Evolutionary conservation across 1,140 invertebrate species (phyloP), one percentile per base, ranked within the genome.

Genomic region (Drosophila varians): DNA sequence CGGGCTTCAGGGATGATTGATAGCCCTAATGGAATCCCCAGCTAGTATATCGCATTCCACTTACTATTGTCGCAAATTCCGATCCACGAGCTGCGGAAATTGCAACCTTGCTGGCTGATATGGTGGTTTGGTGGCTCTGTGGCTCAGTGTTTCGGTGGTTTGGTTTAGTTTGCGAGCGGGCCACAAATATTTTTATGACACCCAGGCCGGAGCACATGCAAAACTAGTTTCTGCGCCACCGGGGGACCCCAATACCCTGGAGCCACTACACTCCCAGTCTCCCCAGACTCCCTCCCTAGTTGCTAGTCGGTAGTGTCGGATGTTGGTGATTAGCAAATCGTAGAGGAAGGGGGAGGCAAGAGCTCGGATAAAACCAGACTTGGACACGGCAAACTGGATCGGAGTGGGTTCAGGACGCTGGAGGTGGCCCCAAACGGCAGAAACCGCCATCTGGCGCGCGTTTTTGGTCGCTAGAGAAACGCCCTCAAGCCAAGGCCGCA

Each of bases 271-370:
- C n/a, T n/a, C n/a, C n/a, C n/a, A n/a, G n/a, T n/a, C n/a, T n/a
- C n/a, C n/a, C n/a, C n/a, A n/a, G n/a, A n/a, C n/a, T n/a, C n/a
- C n/a, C n/a, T n/a, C n/a, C n/a, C n/a, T n/a, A n/a, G n/a, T n/a
- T n/a, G 0, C 18, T 14, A 18, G 28, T 9, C 4, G 2, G 28
- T 11, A 31, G 28, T 31, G 28, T 31, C 78, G 79, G 74, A 78
- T 82, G 74, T 78, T 36, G 62, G 51, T 58, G 79, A 83, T 84
- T 82, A 82, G 74, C 78, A 69, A 83, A 77, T 77, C 78, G 62
- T 54, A 45, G 56, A 11, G 34, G 28, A 54, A 45, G 56, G 12
- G 34, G 28, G 48, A 4, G 21, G 21, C 21, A 21, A 4, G 21
- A 21, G 21, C 48, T 61, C 2, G 57, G 23, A 53, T 43, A 45